Conservation (phyloP, 2,113 vertebrate species). For the Sphyrna mokarran region DNA sequence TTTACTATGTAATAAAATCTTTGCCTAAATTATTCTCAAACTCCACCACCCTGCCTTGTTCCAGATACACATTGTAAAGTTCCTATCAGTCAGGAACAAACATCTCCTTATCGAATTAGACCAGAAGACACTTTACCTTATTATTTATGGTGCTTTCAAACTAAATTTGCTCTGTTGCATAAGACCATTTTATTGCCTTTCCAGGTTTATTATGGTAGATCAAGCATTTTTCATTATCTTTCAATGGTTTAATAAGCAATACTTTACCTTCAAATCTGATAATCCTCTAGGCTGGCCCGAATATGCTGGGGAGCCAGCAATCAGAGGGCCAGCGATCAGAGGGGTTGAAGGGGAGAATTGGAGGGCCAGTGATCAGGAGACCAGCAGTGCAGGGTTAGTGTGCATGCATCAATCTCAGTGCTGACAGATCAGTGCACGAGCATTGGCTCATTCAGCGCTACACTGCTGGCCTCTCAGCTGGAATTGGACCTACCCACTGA, state of each 20-base stretch:
- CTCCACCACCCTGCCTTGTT: neutral
- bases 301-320: too few relatives aligned
- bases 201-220: neutral
- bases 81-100: neutral
- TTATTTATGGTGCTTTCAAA: neutral
- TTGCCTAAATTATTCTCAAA: neutral
- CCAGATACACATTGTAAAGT: neutral
- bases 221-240: neutral
- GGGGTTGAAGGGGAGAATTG: too few relatives aligned
- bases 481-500: too few relatives aligned
- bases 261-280: neutral
- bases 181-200: neutral
- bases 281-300: neutral
- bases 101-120: neutral
- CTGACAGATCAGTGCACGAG: too few relatives aligned
- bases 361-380: too few relatives aligned
- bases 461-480: too few relatives aligned
- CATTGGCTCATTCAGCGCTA: too few relatives aligned
- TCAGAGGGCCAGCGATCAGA: too few relatives aligned
- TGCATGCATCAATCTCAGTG: too few relatives aligned
- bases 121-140: neutral
- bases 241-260: neutral
- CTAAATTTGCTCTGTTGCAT: neutral
- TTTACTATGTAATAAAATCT: neutral
- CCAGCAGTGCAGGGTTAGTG: too few relatives aligned